Base-by-base conservation (phyloP, 2,888 invertebrate genomes). In the Argyra leucocephala region DNA sequence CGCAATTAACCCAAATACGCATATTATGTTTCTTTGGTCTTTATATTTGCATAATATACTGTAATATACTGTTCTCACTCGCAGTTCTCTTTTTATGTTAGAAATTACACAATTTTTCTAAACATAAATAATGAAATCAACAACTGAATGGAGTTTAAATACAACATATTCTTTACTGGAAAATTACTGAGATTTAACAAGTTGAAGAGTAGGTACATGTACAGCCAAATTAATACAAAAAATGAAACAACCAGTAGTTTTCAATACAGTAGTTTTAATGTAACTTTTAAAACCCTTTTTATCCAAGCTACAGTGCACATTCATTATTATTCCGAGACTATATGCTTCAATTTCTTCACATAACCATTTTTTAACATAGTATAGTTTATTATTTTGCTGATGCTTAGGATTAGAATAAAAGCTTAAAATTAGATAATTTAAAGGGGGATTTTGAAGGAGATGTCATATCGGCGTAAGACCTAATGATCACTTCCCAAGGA, bases 271-370 rank as follows among this genome's bases (percentile, higher is more conserved):
- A 98, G 98, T 84, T 99, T 98, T n/a, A 99, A 82, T 0, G 99
- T 99, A 0, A 96, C 96, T 77, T 93, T 90, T 18, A 99, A 82
- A 72, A 99, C 99, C 65, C 93, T 84, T 80, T 99, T 99, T 66
- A 99, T 91, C 99, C 99, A 99, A 0, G 99, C 95, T 0, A 99
- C 99, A 6, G n/a, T n/a, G n/a, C n/a, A n/a, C n/a, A n/a, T n/a
- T n/a, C n/a, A n/a, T n/a, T n/a, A n/a, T n/a, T n/a, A n/a, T n/a
- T n/a, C n/a, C n/a, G n/a, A n/a, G n/a, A n/a, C n/a, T n/a, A n/a
- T n/a, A n/a, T n/a, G n/a, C n/a, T n/a, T n/a, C n/a, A n/a, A n/a
- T n/a, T n/a, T n/a, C n/a, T n/a, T n/a, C n/a, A n/a, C n/a, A n/a
- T n/a, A n/a, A n/a, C n/a, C n/a, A n/a, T n/a, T n/a, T n/a, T n/a